These are phyloP conservation scores for Patella caerulea DNA, from an alignment of 2,888 invertebrate species.

Conservation along the genomic window DNA sequence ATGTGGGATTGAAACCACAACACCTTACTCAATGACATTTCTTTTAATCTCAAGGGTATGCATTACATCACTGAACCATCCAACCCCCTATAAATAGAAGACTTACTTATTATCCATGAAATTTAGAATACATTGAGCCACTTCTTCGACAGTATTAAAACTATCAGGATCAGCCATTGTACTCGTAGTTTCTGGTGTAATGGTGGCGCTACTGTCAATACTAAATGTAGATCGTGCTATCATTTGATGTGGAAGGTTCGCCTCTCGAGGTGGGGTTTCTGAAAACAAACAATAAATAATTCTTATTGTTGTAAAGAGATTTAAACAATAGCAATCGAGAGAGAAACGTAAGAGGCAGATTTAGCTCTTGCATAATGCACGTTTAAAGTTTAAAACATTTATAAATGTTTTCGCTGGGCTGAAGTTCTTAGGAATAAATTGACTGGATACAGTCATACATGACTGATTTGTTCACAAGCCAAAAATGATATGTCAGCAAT, in stretches of 20 bases:
- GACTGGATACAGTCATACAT: slow-evolving; percentile 22
- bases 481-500: too few species aligned
- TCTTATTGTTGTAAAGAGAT: not conserved
- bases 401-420: not conserved
- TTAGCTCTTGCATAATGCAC: too few species aligned
- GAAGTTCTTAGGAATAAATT: slow-evolving; percentile 21
- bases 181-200: slow-evolving; percentile 63
- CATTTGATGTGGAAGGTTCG: slow-evolving; percentile 28
- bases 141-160: slow-evolving; percentile 74
- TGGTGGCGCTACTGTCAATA: slow-evolving; percentile 64
- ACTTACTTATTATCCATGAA: slow-evolving; percentile 81
- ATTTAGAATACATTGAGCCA: slow-evolving; percentile 91
- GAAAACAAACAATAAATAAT: not conserved
- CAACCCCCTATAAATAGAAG: not conserved
- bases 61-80: too few species aligned
- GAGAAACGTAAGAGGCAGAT: too few species aligned
- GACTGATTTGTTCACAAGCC: too few species aligned
- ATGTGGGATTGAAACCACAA: too few species aligned
- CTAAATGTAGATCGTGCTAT: slow-evolving; percentile 56
- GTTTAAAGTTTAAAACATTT: too few species aligned
- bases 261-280: slow-evolving; percentile 39
- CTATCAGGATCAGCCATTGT: slow-evolving; percentile 61
- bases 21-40: too few species aligned
- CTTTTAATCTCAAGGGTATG: too few species aligned
- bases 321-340: not conserved